Percentiles rank a stretch among this genome's conserved stretches.
These are phyloP conservation scores for Aporophyla nigra DNA, from an alignment of 2,888 invertebrate species.

Conservation along the genomic window DNA sequence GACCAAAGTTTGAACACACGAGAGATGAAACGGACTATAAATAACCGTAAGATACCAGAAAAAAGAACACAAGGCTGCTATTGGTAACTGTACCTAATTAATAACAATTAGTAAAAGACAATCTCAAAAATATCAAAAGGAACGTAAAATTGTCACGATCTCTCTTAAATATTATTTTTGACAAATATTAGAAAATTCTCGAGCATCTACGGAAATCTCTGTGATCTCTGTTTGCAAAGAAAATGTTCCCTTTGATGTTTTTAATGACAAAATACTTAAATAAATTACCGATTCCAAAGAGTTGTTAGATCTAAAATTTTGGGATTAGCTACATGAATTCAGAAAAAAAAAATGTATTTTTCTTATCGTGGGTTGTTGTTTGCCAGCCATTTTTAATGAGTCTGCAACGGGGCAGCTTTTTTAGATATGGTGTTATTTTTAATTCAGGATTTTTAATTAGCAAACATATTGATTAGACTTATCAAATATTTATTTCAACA, in stretches of 20 bases:
- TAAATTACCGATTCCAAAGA: conserved; percentile 42
- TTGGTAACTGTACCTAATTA: conserved; percentile 41
- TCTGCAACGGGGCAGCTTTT: not conserved
- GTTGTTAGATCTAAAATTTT: conserved; percentile 46
- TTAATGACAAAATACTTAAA: conserved; percentile 52
- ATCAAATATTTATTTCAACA: not conserved
- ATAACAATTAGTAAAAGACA: not conserved
- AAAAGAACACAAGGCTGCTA: conserved; percentile 61
- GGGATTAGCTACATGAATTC: conserved; percentile 28
- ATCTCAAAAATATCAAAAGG: conserved; percentile 16
- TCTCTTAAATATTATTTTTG: conserved; percentile 9
- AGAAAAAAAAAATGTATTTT: conserved; percentile 3
- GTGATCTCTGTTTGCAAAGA: conserved; percentile 50
- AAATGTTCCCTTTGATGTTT: conserved; percentile 62
- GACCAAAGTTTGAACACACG: conserved; percentile 80
- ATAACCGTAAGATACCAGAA: conserved; percentile 75
- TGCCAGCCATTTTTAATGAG: conserved; percentile 11
- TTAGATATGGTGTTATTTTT: not conserved
- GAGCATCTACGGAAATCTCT: conserved; percentile 27
- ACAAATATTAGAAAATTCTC: conserved; percentile 13
- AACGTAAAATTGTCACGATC: not conserved
- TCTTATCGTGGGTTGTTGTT: conserved; percentile 7
- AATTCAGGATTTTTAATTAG: not conserved
- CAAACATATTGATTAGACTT: not conserved
- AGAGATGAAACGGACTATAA: conserved; percentile 78